These are phyloP conservation scores for Phyllotreta striolata DNA, from an alignment of 2,888 invertebrate species.

Conservation along the genomic window DNA sequence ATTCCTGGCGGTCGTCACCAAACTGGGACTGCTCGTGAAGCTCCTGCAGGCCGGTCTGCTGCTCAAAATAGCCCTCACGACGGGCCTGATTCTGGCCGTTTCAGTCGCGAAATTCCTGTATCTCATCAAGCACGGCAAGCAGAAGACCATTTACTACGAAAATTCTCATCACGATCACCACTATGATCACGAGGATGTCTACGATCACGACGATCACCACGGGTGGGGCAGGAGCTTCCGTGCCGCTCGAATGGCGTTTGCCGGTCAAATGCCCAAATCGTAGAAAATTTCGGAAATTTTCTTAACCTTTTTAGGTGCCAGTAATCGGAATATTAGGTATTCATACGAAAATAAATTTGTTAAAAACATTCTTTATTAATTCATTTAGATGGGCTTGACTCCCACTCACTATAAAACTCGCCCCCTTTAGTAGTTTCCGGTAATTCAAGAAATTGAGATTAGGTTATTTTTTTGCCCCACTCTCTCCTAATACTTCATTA, in stretches of 20 bases:
- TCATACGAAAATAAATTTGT: too few species aligned
- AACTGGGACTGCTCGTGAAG: constrained; percentile 75
- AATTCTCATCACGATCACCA: constrained; percentile 86
- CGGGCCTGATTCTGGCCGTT: constrained; percentile 72
- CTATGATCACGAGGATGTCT: constrained; percentile 69
- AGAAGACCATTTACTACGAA: constrained; percentile 82
- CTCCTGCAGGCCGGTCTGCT: constrained; percentile 76
- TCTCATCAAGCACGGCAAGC: constrained; percentile 73
- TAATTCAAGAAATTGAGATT: too few species aligned
- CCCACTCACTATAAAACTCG: too few species aligned
- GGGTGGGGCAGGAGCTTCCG: constrained; percentile 51
- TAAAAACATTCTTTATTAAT: too few species aligned
- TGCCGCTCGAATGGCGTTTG: constrained; percentile 55
- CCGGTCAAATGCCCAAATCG: constrained; percentile 49
- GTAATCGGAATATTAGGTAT: constrained; percentile 2
- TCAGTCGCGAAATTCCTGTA: constrained; percentile 78
- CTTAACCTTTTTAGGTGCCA: background rate
- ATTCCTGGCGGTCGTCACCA: constrained; percentile 74
- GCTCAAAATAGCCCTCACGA: constrained; percentile 80
- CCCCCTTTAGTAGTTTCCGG: too few species aligned
- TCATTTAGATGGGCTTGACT: too few species aligned
- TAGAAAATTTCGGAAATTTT: background rate
- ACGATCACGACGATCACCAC: constrained; percentile 54
- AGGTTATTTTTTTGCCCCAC: too few species aligned
- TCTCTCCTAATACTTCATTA: too few species aligned